Evolutionary conservation across 2,888 invertebrate species (phyloP).

Genomic region (Anthophora plumipes): DNA sequence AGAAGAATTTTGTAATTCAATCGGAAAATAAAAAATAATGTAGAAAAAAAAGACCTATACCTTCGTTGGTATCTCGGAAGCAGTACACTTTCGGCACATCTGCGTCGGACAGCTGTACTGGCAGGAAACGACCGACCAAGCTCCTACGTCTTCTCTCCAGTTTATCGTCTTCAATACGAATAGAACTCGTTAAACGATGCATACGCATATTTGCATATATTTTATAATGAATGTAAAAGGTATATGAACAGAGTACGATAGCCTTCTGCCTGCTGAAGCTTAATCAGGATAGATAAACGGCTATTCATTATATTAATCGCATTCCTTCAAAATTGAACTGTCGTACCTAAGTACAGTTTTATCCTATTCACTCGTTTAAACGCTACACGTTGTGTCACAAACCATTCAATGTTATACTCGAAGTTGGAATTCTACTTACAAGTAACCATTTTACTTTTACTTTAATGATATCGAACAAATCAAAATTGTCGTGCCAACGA

Average conservation of each 20-base stretch:
- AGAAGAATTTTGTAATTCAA: not conserved
- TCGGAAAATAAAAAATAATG: not conserved
- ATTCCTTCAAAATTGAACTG: no score
- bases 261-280: no score
- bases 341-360: no score
- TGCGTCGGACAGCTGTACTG: not conserved
- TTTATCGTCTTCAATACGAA: not conserved
- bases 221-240: no score
- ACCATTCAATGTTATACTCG: no score
- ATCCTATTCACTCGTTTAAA: no score
- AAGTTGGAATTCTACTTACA: not conserved
- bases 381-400: no score
- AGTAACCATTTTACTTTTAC: no score
- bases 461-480: no score
- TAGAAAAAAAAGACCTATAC: not conserved
- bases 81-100: not conserved
- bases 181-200: not conserved
- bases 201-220: not conserved
- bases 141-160: not conserved
- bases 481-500: not conserved
- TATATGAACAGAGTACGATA: no score
- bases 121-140: constrained; percentile 8
- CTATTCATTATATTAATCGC: no score
- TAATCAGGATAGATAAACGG: no score
- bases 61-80: accelerated